These are phyloP conservation scores for Meda fulgida DNA, from an alignment of 2,797 vertebrate genomes.

Conservation along the genomic window DNA sequence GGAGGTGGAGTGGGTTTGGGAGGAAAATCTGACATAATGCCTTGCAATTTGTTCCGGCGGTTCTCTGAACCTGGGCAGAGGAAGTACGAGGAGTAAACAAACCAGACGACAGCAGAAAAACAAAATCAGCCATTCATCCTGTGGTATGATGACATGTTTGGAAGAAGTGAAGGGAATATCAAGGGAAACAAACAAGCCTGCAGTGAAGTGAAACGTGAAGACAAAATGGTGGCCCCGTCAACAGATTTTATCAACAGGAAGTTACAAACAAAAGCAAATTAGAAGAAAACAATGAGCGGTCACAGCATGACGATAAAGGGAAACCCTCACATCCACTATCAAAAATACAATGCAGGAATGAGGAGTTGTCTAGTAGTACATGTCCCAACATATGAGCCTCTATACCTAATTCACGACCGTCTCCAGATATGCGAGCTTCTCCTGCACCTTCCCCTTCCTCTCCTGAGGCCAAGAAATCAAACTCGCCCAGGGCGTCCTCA, in stretches of 20 bases:
- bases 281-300: conserved; percentile 57
- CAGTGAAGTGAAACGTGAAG: background rate
- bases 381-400: background rate
- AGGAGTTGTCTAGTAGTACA: background rate
- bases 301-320: conserved; percentile 36
- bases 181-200: conserved; percentile 1
- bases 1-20: conserved; percentile 81
- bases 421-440: conserved; percentile 82
- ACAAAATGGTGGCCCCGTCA: background rate
- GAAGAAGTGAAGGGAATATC: conserved; percentile 1
- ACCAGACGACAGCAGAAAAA: conserved; percentile 69
- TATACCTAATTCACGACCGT: conserved; percentile 87
- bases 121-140: conserved; percentile 68
- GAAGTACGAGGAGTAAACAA: conserved; percentile 26
- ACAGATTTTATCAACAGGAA: conserved; percentile 48
- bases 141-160: background rate
- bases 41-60: conserved; percentile 88
- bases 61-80: conserved; percentile 78
- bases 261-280: conserved; percentile 45
- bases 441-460: conserved; percentile 87
- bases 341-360: conserved; percentile 57
- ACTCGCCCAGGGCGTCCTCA: conserved; percentile 89
- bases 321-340: conserved; percentile 60
- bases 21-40: conserved; percentile 88
- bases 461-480: conserved; percentile 90